Conservation (phyloP, 2,113 vertebrate species). For the Hystrix cristata region DNA sequence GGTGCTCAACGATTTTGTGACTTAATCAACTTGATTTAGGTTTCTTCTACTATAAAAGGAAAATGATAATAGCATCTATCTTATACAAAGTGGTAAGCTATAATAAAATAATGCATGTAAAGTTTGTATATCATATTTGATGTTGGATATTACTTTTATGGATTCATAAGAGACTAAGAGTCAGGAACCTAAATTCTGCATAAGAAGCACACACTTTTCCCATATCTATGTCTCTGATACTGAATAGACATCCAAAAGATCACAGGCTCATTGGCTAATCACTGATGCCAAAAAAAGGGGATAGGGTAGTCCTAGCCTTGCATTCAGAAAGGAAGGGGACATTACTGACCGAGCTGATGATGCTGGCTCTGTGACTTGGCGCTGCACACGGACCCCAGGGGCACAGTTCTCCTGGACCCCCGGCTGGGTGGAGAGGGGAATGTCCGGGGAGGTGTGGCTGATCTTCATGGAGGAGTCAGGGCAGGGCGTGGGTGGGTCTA, state of each 20-base stretch:
- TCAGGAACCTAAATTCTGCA: neutral
- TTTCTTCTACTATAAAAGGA: slow-evolving; percentile 53
- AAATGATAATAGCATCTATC: neutral
- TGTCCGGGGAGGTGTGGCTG: slow-evolving; percentile 98
- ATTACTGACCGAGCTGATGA: slow-evolving; percentile 92
- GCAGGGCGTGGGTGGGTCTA: slow-evolving; percentile 92
- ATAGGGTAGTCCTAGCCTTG: neutral
- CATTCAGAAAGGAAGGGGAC: slow-evolving; percentile 18
- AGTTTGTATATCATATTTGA: neutral
- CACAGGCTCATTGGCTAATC: neutral
- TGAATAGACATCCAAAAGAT: neutral
- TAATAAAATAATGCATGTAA: neutral
- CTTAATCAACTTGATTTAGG: slow-evolving; percentile 25
- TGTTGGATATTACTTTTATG: neutral
- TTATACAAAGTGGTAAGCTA: slow-evolving; percentile 10
- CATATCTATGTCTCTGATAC: neutral
- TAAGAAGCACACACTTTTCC: neutral
- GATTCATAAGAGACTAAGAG: neutral
- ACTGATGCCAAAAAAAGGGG: neutral
- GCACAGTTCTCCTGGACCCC: slow-evolving; percentile 92
- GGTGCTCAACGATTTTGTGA: neutral
- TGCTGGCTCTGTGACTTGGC: slow-evolving; percentile 95
- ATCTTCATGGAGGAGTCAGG: slow-evolving; percentile 98
- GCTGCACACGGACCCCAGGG: slow-evolving; percentile 93
- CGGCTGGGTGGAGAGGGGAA: slow-evolving; percentile 92